Conservation (phyloP, 1,140 invertebrate genomes). For the Ooceraea biroi region DNA sequence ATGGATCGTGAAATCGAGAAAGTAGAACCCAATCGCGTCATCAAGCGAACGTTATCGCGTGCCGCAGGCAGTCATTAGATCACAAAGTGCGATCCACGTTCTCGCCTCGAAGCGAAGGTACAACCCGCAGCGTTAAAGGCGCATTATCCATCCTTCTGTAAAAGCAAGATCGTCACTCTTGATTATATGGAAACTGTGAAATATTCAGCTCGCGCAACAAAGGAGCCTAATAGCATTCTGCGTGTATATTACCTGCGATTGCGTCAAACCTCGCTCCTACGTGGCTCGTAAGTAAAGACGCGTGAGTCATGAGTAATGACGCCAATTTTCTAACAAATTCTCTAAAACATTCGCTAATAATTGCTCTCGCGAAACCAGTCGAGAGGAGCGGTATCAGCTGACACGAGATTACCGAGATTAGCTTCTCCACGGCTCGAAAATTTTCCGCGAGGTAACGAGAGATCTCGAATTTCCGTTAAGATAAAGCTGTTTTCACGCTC, state of each 20-base stretch:
- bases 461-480: neutral
- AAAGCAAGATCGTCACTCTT: constrained; percentile 2
- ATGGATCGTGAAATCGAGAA: constrained; percentile 25
- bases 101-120: neutral
- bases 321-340: neutral
- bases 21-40: constrained; percentile 34
- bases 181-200: neutral
- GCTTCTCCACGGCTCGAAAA: neutral
- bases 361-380: constrained; percentile 22
- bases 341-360: neutral
- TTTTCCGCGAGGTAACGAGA: constrained; percentile 7
- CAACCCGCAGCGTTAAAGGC: neutral
- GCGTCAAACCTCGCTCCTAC: neutral
- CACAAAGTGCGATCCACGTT: neutral
- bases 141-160: neutral
- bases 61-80: constrained; percentile 14
- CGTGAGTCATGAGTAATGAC: constrained; percentile 29
- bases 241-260: neutral
- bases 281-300: neutral
- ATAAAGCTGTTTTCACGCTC: constrained; percentile 26
- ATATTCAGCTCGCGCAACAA: neutral
- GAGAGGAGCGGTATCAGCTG: neutral
- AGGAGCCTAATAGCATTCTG: constrained; percentile 1
- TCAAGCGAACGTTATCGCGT: constrained; percentile 11
- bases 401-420: neutral